Percentiles rank a stretch among this genome's conserved stretches.
These are phyloP conservation scores for Dynastes grantii DNA, from an alignment of 2,888 invertebrate genomes.

Conservation along the genomic window DNA sequence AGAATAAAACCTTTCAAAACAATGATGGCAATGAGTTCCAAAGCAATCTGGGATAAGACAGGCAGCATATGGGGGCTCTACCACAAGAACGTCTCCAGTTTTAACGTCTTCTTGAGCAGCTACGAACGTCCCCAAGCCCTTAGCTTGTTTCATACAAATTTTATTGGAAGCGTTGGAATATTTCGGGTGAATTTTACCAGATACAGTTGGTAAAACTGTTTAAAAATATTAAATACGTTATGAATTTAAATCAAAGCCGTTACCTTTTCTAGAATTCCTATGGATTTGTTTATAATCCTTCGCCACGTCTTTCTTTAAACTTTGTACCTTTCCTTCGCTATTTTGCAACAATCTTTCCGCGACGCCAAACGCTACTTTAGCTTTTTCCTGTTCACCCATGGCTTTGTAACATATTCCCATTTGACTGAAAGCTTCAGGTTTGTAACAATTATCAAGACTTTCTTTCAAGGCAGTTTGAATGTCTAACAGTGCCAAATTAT, in stretches of 20 bases:
- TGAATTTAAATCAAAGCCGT: conserved; percentile 17
- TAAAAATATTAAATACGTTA: not conserved
- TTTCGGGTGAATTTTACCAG: conserved; percentile 48
- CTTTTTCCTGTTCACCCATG: conserved; percentile 75
- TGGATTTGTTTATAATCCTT: conserved; percentile 55
- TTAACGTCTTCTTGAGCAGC: conserved; percentile 76
- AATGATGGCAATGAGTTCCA: conserved; percentile 87
- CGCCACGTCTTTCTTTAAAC: conserved; percentile 70
- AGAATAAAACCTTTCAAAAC: conserved; percentile 79
- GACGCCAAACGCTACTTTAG: conserved; percentile 78
- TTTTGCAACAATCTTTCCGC: conserved; percentile 75
- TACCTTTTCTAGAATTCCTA: conserved; percentile 54
- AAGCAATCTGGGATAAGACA: conserved; percentile 82
- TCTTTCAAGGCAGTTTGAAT: conserved; percentile 78
- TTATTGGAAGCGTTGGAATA: conserved; percentile 76
- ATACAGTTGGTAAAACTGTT: conserved; percentile 53
- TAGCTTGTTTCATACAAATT: conserved; percentile 75
- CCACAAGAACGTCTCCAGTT: conserved; percentile 82
- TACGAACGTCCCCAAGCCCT: conserved; percentile 79
- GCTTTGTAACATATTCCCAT: conserved; percentile 81
- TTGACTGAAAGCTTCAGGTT: conserved; percentile 79
- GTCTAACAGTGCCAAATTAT: conserved; percentile 78
- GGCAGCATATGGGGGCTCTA: conserved; percentile 83
- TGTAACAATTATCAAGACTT: conserved; percentile 76
- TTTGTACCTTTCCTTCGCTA: conserved; percentile 69